Percentiles rank a stretch among this genome's conserved stretches.
Evolutionary conservation across 2,797 vertebrate genomes (phyloP).

Genomic region (Meda fulgida): DNA sequence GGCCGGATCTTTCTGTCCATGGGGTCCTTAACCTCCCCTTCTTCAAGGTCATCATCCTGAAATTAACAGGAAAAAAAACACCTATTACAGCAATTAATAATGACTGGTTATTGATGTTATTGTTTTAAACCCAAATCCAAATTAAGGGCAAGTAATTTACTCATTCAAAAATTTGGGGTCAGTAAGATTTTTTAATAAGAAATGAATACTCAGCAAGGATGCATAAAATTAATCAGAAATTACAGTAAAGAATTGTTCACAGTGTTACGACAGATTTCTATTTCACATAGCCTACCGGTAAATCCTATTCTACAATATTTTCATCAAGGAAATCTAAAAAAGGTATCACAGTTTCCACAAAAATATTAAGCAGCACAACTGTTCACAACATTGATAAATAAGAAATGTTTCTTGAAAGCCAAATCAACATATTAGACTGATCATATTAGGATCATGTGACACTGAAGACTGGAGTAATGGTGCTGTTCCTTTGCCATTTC

Average conservation of each 20-base stretch:
- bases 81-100: not conserved
- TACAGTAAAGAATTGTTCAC: not conserved
- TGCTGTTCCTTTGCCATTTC: too few relatives aligned
- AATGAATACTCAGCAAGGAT: not conserved
- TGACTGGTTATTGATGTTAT: not conserved
- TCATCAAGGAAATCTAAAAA: not conserved
- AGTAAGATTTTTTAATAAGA: not conserved
- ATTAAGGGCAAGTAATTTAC: not conserved
- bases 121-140: not conserved
- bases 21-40: slow-evolving; percentile 98
- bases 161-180: not conserved
- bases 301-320: not conserved
- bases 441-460: not conserved
- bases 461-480: not conserved
- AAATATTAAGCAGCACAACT: not conserved
- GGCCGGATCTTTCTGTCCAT: slow-evolving; percentile 94
- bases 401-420: too few relatives aligned
- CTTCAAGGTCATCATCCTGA: slow-evolving; percentile 97
- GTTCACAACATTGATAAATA: not conserved
- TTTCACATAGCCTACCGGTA: not conserved
- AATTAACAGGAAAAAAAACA: slow-evolving; percentile 33
- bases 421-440: not conserved
- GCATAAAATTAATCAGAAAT: not conserved
- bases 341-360: not conserved
- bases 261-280: not conserved